Percentiles rank a stretch among this genome's conserved stretches.
Evolutionary conservation across 2,113 vertebrate species (phyloP).

Genomic region (Columba janthina): DNA sequence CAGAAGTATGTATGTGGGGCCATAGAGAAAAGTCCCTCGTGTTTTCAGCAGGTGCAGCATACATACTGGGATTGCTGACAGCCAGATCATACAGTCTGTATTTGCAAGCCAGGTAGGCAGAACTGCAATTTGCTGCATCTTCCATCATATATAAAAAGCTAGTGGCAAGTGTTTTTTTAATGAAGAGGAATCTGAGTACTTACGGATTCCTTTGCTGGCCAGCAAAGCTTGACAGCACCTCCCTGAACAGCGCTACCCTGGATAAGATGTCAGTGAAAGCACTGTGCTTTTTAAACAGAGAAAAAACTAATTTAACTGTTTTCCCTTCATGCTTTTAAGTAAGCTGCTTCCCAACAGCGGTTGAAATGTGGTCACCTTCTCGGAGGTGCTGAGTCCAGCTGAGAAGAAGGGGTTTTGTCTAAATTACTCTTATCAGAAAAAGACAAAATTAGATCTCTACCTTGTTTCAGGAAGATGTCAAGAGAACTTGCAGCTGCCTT

Average conservation of each 20-base stretch:
- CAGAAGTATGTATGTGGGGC: neutral
- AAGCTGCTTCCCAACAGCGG: slow-evolving; percentile 30
- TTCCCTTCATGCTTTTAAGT: slow-evolving; percentile 22
- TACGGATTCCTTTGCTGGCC: neutral
- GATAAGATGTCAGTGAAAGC: slow-evolving; percentile 32
- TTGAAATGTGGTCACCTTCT: slow-evolving; percentile 13
- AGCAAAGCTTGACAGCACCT: slow-evolving; percentile 33
- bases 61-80: neutral
- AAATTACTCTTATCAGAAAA: neutral
- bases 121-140: neutral
- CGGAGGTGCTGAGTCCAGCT: neutral
- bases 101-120: neutral
- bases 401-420: neutral
- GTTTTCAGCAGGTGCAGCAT: neutral
- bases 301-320: slow-evolving; percentile 13
- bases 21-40: neutral
- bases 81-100: neutral
- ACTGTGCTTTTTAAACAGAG: neutral
- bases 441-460: neutral
- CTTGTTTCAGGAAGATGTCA: neutral
- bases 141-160: neutral
- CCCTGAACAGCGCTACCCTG: neutral
- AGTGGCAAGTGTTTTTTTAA: slow-evolving; percentile 10
- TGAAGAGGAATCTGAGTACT: slow-evolving; percentile 15
- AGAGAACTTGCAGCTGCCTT: neutral